Percentiles rank a stretch among this genome's conserved stretches.
Evolutionary conservation across 1,140 invertebrate species (phyloP).

Genomic region (Tenebrio molitor): DNA sequence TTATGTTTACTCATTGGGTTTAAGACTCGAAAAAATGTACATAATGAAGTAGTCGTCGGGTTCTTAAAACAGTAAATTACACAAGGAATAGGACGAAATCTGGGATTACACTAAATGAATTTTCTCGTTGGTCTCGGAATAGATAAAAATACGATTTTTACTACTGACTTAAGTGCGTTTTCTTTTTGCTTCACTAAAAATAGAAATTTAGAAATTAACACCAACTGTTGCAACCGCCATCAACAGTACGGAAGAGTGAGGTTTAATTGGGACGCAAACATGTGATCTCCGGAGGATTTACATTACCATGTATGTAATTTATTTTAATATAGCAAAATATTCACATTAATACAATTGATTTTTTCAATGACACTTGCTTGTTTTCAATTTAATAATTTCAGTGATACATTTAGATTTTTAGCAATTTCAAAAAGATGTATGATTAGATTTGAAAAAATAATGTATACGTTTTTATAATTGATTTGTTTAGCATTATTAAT

Average conservation of each 20-base stretch:
- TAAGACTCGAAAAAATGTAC: constrained; percentile 38
- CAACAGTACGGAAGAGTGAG: not conserved
- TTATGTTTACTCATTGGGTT: constrained; percentile 18
- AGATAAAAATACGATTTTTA: constrained; percentile 23
- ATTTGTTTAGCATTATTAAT: too few species aligned
- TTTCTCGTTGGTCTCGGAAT: not conserved
- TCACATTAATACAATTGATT: too few species aligned
- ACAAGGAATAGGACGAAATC: not conserved
- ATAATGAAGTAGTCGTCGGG: constrained; percentile 13
- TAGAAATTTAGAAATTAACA: not conserved
- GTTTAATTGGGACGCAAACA: not conserved
- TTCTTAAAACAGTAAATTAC: constrained; percentile 27
- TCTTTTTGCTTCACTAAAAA: constrained; percentile 3
- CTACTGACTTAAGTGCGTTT: constrained; percentile 12
- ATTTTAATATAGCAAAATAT: too few species aligned
- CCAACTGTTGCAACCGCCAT: not conserved
- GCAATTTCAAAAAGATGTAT: too few species aligned
- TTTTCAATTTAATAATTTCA: too few species aligned
- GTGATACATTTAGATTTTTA: too few species aligned
- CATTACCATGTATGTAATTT: too few species aligned
- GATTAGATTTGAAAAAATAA: too few species aligned
- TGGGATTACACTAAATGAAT: not conserved
- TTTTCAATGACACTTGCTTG: too few species aligned
- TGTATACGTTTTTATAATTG: too few species aligned
- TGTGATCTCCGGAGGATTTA: too few species aligned